Evolutionary conservation across 2,797 vertebrate genomes (phyloP).

Genomic region (Thaleichthys pacificus): DNA sequence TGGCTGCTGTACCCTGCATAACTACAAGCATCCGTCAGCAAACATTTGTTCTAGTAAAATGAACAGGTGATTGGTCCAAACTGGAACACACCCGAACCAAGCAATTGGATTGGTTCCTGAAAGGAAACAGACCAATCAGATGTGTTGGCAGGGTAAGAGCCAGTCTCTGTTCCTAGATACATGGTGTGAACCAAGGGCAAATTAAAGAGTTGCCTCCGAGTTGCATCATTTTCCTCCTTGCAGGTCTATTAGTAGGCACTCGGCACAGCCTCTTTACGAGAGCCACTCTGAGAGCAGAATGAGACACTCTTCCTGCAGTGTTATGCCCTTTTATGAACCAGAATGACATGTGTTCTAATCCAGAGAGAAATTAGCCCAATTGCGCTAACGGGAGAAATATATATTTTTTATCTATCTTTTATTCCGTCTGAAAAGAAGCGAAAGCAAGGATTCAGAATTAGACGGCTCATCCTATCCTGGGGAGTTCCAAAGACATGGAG

Average conservation of each 20-base stretch:
- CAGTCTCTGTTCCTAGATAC: slow-evolving; percentile 71
- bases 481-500: not conserved
- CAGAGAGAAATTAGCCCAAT: slow-evolving; percentile 47
- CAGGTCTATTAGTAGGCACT: slow-evolving; percentile 77
- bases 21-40: slow-evolving; percentile 1
- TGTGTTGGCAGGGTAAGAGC: slow-evolving; percentile 44
- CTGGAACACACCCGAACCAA: slow-evolving; percentile 39
- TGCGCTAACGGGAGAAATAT: slow-evolving; percentile 41
- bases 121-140: slow-evolving; percentile 74
- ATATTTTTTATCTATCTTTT: slow-evolving; percentile 26
- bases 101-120: slow-evolving; percentile 68
- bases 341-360: slow-evolving; percentile 59
- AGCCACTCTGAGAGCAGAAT: slow-evolving; percentile 69
- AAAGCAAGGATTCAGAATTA: slow-evolving; percentile 10
- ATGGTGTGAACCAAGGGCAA: slow-evolving; percentile 70
- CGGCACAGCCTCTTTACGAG: slow-evolving; percentile 73
- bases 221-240: slow-evolving; percentile 81
- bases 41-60: slow-evolving; percentile 21
- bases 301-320: slow-evolving; percentile 70
- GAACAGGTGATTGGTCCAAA: slow-evolving; percentile 66
- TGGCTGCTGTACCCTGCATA: slow-evolving; percentile 41
- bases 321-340: slow-evolving; percentile 70
- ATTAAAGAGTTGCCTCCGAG: slow-evolving; percentile 75
- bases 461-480: too few relatives aligned
- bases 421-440: slow-evolving; percentile 34